These are phyloP conservation scores for Amblyopsis hoosieri DNA, from an alignment of 2,797 vertebrate genomes.

Conservation along the genomic window DNA sequence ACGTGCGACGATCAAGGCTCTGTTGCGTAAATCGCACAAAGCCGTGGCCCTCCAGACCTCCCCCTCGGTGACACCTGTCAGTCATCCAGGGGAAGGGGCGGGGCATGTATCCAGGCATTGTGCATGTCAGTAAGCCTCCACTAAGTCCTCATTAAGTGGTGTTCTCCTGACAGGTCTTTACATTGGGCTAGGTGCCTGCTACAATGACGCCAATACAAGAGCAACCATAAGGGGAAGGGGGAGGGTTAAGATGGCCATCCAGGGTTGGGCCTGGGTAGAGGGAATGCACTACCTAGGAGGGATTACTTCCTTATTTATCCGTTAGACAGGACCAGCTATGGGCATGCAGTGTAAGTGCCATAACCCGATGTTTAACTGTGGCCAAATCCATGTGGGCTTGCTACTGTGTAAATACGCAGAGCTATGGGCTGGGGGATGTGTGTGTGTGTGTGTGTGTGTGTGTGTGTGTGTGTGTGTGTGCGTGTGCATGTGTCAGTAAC, in stretches of 20 bases:
- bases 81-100: slow-evolving; percentile 25
- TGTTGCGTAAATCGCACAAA: slow-evolving; percentile 55
- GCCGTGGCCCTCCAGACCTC: neutral
- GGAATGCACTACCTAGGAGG: no score
- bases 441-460: no score
- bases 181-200: slow-evolving; percentile 24
- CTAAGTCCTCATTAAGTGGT: slow-evolving; percentile 22
- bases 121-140: slow-evolving; percentile 13
- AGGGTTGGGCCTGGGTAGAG: neutral
- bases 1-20: slow-evolving; percentile 52
- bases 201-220: slow-evolving; percentile 42
- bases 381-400: slow-evolving; percentile 38
- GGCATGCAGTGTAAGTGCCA: slow-evolving; percentile 19
- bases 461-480: slow-evolving; percentile 5
- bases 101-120: neutral
- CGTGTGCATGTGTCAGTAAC: slow-evolving; percentile 30
- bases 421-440: slow-evolving; percentile 22
- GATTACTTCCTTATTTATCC: slow-evolving; percentile 17
- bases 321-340: slow-evolving; percentile 15
- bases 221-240: slow-evolving; percentile 19
- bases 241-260: slow-evolving; percentile 19
- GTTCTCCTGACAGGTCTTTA: slow-evolving; percentile 27
- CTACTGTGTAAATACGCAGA: slow-evolving; percentile 36
- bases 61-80: slow-evolving; percentile 31
- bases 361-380: slow-evolving; percentile 17